Evolutionary conservation across 2,888 invertebrate species (phyloP).

Genomic region (Notodonta ziczac): DNA sequence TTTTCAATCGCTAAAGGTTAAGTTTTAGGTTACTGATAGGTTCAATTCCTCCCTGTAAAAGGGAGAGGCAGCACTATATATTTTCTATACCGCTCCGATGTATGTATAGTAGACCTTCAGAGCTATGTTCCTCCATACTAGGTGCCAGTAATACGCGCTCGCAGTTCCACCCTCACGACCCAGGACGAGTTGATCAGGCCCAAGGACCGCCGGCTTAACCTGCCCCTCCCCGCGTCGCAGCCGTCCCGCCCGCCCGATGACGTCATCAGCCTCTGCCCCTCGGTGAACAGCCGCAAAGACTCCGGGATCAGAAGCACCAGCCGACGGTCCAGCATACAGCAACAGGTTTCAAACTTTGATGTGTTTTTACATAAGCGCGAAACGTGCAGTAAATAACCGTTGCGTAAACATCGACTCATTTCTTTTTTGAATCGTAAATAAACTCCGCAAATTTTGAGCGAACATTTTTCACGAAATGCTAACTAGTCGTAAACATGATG

Average conservation of each 20-base stretch:
- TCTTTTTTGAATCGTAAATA: conserved; percentile 30
- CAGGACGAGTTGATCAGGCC: conserved; percentile 69
- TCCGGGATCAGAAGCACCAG: conserved; percentile 95
- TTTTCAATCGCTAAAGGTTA: too few relatives aligned
- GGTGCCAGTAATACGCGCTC: conserved; percentile 77
- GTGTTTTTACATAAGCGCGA: conserved; percentile 29
- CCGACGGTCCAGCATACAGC: conserved; percentile 93
- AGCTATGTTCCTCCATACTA: conserved; percentile 29
- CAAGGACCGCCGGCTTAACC: conserved; percentile 71
- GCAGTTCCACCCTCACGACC: conserved; percentile 77
- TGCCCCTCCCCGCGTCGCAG: conserved; percentile 71
- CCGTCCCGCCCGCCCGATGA: conserved; percentile 79
- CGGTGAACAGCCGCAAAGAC: conserved; percentile 93
- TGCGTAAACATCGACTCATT: conserved; percentile 27
- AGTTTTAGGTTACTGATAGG: too few relatives aligned
- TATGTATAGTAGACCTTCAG: not conserved
- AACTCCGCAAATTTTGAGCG: conserved; percentile 21
- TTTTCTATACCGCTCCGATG: too few relatives aligned
- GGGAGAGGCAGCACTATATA: too few relatives aligned
- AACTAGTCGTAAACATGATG: conserved; percentile 47
- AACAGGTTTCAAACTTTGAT: conserved; percentile 79
- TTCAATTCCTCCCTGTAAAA: too few relatives aligned
- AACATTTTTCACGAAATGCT: conserved; percentile 40
- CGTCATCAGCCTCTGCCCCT: conserved; percentile 89
- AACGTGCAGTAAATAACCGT: conserved; percentile 25